Conservation (phyloP, 2,113 vertebrate species). For the Colistium nudipinnis region DNA sequence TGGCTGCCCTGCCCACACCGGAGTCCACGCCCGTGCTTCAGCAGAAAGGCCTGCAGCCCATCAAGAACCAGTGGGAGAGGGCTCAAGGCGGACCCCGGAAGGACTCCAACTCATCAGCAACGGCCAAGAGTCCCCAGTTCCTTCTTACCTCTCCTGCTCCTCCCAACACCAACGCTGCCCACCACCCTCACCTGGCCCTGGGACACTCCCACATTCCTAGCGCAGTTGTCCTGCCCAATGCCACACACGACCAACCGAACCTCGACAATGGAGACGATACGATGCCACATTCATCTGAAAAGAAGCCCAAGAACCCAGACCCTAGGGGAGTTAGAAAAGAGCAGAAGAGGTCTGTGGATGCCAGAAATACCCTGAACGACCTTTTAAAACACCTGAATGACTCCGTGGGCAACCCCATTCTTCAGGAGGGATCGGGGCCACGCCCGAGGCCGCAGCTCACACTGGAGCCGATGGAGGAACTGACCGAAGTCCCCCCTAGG, state of each 20-base stretch:
- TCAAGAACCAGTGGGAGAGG: constrained; percentile 93
- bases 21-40: constrained; percentile 97
- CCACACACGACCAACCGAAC: constrained; percentile 91
- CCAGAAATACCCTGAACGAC: constrained; percentile 95
- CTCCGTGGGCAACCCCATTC: constrained; percentile 87
- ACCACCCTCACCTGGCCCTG: constrained; percentile 88
- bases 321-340: constrained; percentile 90
- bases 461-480: constrained; percentile 91
- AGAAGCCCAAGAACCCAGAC: constrained; percentile 87
- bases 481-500: constrained; percentile 93
- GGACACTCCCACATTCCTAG: constrained; percentile 94
- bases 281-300: constrained; percentile 85
- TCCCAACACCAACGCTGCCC: constrained; percentile 76
- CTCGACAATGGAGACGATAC: constrained; percentile 88
- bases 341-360: constrained; percentile 92
- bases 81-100: constrained; percentile 85
- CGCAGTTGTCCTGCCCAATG: constrained; percentile 96
- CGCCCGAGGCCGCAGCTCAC: constrained; percentile 90
- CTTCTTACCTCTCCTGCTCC: constrained; percentile 90
- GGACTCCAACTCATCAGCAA: constrained; percentile 84
- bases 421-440: constrained; percentile 87
- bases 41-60: constrained; percentile 92
- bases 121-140: constrained; percentile 90
- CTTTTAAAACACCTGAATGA: constrained; percentile 97
- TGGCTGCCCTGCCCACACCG: constrained; percentile 94